A percentile compares a stretch with the other conserved stretches of the same genome.
Conservation (phyloP, 1,140 invertebrate species). For the Drosophila rufa region DNA sequence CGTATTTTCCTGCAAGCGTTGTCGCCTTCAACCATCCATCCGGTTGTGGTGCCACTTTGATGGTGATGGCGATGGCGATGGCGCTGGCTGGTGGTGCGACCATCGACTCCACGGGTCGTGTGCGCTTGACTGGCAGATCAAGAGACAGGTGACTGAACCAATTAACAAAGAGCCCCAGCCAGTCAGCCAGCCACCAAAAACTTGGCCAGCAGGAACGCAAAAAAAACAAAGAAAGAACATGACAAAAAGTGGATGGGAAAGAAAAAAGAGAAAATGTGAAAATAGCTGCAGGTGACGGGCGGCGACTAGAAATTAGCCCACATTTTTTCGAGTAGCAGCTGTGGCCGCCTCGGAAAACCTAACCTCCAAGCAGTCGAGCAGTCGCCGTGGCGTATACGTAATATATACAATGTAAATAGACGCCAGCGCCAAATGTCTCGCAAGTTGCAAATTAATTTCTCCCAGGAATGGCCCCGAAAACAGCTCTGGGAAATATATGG, state of each 20-base stretch:
- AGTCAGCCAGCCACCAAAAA: slow-evolving; percentile 44
- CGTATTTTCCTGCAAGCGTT: slow-evolving; percentile 24
- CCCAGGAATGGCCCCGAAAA: slow-evolving; percentile 62
- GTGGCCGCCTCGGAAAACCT: slow-evolving; percentile 52
- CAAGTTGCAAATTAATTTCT: slow-evolving; percentile 85
- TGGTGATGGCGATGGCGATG: slow-evolving; percentile 14
- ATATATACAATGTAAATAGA: slow-evolving; percentile 83
- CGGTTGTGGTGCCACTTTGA: slow-evolving; percentile 44
- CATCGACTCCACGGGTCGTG: slow-evolving; percentile 68
- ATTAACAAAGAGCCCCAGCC: slow-evolving; percentile 77
- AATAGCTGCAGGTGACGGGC: slow-evolving; percentile 73
- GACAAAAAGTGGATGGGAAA: slow-evolving; percentile 19
- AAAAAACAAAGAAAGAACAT: slow-evolving; percentile 33
- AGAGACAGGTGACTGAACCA: slow-evolving; percentile 84
- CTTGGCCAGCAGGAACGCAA: slow-evolving; percentile 36
- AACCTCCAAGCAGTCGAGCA: slow-evolving; percentile 39
- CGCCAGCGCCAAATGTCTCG: slow-evolving; percentile 73
- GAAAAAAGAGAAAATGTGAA: slow-evolving; percentile 56
- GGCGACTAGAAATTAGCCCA: slow-evolving; percentile 76
- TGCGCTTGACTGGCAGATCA: slow-evolving; percentile 81
- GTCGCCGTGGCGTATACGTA: slow-evolving; percentile 64
- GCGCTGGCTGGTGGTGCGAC: slow-evolving; percentile 12
- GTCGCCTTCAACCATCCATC: slow-evolving; percentile 41
- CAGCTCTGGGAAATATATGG: slow-evolving; percentile 26
- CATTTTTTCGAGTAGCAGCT: slow-evolving; percentile 51